These are phyloP conservation scores for Criorhina ranunculi DNA, from an alignment of 2,888 invertebrate species.

Conservation along the genomic window DNA sequence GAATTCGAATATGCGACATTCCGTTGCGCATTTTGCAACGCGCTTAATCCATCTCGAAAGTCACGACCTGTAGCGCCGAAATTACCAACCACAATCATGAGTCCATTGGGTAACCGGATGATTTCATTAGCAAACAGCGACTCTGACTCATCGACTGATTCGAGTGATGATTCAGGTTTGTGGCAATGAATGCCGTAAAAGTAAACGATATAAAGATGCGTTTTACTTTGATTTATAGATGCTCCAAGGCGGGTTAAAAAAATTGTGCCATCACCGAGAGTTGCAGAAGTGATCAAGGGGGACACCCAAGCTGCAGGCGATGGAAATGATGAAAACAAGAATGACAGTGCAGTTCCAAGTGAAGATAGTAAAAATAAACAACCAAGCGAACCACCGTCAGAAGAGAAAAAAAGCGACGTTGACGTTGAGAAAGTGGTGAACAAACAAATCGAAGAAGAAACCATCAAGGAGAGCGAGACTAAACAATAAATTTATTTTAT, in stretches of 20 bases:
- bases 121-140: constrained; percentile 23
- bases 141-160: constrained; percentile 53
- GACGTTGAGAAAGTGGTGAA: constrained; percentile 7
- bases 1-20: constrained; percentile 92
- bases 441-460: constrained; percentile 16
- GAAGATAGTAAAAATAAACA: constrained; percentile 39
- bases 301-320: constrained; percentile 9
- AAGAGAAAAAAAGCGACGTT: neutral
- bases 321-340: constrained; percentile 26
- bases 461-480: constrained; percentile 65
- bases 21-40: constrained; percentile 95
- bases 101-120: constrained; percentile 34
- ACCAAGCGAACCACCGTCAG: constrained; percentile 24
- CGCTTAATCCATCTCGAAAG: constrained; percentile 94
- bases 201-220: neutral
- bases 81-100: constrained; percentile 77
- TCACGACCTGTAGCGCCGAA: constrained; percentile 92
- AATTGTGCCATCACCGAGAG: constrained; percentile 1
- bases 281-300: constrained; percentile 1
- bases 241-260: constrained; percentile 5
- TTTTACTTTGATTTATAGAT: constrained; percentile 28
- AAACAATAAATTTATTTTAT: constrained; percentile 63
- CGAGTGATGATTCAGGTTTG: constrained; percentile 62
- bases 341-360: neutral
- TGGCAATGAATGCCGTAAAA: neutral